Conservation (phyloP, 23 tunicate species). For the Trididemnum clinides region DNA sequence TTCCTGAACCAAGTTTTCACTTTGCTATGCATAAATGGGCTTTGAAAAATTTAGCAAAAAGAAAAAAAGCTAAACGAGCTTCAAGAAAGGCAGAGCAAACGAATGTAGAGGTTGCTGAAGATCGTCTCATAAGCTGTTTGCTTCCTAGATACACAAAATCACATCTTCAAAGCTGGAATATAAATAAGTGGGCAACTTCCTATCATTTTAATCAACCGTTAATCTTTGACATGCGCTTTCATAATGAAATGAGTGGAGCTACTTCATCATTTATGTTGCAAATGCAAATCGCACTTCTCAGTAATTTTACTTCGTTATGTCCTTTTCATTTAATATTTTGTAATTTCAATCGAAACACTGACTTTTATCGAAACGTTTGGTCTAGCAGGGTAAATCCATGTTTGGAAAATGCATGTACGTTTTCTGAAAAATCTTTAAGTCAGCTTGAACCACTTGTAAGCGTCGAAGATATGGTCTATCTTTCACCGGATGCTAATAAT, state of each 20-base stretch:
- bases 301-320: not conserved
- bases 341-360: slow-evolving; percentile 4
- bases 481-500: slow-evolving; percentile 56
- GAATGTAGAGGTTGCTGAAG: not conserved
- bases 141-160: not conserved
- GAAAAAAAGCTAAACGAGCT: not conserved
- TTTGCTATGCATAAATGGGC: slow-evolving; percentile 25
- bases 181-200: not conserved
- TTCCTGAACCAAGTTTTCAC: not conserved
- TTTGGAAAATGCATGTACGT: not conserved
- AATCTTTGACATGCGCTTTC: slow-evolving; percentile 37
- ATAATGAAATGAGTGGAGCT: not conserved
- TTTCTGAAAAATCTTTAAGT: not conserved
- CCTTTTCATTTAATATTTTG: slow-evolving; percentile 24
- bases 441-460: not conserved
- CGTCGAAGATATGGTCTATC: slow-evolving; percentile 49
- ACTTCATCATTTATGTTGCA: not conserved
- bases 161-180: not conserved
- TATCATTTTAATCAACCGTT: not conserved
- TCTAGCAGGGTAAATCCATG: not conserved
- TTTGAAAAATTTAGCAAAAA: not conserved
- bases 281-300: not conserved
- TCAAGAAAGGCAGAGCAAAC: not conserved
- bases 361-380: not conserved
- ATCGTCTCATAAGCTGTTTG: not conserved